Conservation (phyloP, 2,888 invertebrate species). For the Osmoderma eremita region DNA sequence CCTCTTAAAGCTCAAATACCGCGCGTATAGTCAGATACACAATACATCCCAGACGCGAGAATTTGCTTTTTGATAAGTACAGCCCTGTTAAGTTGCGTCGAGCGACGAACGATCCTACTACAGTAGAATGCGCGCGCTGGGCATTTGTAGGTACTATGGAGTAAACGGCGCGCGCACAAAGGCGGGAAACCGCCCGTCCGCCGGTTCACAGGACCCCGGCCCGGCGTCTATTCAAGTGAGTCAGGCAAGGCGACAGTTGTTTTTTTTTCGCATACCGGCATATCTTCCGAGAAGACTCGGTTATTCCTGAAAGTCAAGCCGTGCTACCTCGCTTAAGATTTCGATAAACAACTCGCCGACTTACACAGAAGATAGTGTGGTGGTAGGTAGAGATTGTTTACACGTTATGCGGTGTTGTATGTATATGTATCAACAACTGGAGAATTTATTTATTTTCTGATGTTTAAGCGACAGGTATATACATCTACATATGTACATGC, state of each 20-base stretch:
- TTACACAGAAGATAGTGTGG: no score
- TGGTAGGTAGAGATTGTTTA: no score
- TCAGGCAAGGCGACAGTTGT: constrained; percentile 11
- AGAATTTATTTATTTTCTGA: no score
- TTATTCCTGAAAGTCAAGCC: constrained; percentile 5
- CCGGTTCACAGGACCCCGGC: constrained; percentile 22
- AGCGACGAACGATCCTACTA: constrained; percentile 19
- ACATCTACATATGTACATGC: no score
- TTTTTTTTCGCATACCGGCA: constrained; percentile 39
- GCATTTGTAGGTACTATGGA: constrained; percentile 20
- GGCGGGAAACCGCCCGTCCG: constrained; percentile 36
- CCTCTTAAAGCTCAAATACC: no score
- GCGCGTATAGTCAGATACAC: no score
- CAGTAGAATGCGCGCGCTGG: constrained; percentile 25
- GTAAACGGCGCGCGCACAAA: constrained; percentile 40
- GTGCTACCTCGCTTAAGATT: constrained; percentile 24
- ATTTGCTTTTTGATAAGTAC: not conserved
- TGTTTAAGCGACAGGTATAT: no score
- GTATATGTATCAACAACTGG: no score
- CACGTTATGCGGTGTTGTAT: no score
- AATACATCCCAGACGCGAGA: no score
- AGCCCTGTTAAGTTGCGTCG: constrained; percentile 5
- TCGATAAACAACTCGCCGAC: not conserved
- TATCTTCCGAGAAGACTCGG: constrained; percentile 35
- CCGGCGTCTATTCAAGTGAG: constrained; percentile 30